Base-by-base conservation (phyloP, 2,113 vertebrate genomes). In the Sapajus apella region DNA sequence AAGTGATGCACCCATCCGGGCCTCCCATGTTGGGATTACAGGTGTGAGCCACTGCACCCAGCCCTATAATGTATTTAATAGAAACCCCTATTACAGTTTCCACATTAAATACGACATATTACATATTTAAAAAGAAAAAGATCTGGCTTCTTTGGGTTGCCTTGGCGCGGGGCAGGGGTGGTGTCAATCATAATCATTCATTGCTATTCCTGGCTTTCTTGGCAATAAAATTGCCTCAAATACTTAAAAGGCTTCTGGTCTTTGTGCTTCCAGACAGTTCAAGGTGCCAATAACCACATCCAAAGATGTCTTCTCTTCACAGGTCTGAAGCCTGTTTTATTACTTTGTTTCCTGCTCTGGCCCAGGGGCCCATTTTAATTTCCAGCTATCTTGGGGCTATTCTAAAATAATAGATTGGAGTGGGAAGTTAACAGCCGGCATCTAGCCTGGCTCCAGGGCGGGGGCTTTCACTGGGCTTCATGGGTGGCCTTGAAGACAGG, bases 401-500 rank as follows among this genome's bases (percentile, higher is more conserved):
- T 76, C 56, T 84, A n/a, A 92, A 50, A 58, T 70, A 85, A 1
- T 3, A 8, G 40, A 40, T 52, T 23, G 66, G 82, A 58, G 64
- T 64, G 35, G 70, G 79, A 76, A 73, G 58, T 56, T 56, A 72
- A 86, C 5, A 32, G 12, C 45, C 50, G 21, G 40, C 12, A 55
- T 43, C 68, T 40, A 77, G 77, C 76, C 82, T 88, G 58, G 52
- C n/a, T 70, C 66, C 30, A 5, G 14, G 50, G 7, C 37, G 68
- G 84, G 50, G 75, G n/a, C 23, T 73, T 64, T 7, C 1, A 23
- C 70, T 40, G n/a, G 43, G 73, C 83, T 70, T 84, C 64, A 72
- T 83, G 83, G 92, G 92, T 91, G 83, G 92, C 50, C 87, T 86
- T 40, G 17, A 23, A 83, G 75, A 95, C 64, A 90, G 90, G n/a